A percentile compares a stretch with the other conserved stretches of the same genome.
Evolutionary conservation across 2,797 vertebrate genomes (phyloP).

Genomic region (Coregonus ussuriensis): DNA sequence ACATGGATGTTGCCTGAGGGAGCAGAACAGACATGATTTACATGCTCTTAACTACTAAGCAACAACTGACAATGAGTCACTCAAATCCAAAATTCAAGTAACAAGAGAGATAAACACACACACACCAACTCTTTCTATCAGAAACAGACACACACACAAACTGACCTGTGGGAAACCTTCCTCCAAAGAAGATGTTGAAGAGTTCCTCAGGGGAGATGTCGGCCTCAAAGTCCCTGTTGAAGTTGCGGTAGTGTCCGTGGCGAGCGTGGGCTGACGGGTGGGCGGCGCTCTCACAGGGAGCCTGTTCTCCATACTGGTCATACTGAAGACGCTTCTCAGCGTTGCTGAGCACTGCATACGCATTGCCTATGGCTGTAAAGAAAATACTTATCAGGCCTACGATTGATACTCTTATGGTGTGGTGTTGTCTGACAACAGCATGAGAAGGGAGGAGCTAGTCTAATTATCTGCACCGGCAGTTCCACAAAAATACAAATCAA

Average conservation of each 20-base stretch:
- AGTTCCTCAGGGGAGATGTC: slow-evolving; percentile 97
- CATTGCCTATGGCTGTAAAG: slow-evolving; percentile 88
- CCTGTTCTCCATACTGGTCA: slow-evolving; percentile 86
- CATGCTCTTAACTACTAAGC: not conserved
- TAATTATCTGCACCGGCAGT: not conserved
- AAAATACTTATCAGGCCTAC: slow-evolving; percentile 2
- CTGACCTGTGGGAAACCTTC: slow-evolving; percentile 92
- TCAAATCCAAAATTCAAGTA: not conserved
- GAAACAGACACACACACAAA: no score
- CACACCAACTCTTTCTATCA: not conserved
- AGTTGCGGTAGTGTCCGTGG: slow-evolving; percentile 73
- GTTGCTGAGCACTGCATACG: slow-evolving; percentile 95
- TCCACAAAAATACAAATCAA: not conserved
- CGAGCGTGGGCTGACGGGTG: slow-evolving; percentile 62
- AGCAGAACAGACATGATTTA: not conserved
- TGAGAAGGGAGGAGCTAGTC: not conserved
- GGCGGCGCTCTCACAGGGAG: slow-evolving; percentile 61
- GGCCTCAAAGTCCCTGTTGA: slow-evolving; percentile 89
- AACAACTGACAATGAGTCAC: not conserved
- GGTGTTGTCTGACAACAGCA: not conserved
- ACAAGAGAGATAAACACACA: not conserved
- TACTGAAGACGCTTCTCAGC: slow-evolving; percentile 91
- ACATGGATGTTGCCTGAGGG: slow-evolving; percentile 90
- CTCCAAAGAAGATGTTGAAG: slow-evolving; percentile 97
- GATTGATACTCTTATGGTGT: not conserved